phyloP scores from a whole-genome alignment of 2,113 vertebrate genomes.

The Pimephales promelas region DNA sequence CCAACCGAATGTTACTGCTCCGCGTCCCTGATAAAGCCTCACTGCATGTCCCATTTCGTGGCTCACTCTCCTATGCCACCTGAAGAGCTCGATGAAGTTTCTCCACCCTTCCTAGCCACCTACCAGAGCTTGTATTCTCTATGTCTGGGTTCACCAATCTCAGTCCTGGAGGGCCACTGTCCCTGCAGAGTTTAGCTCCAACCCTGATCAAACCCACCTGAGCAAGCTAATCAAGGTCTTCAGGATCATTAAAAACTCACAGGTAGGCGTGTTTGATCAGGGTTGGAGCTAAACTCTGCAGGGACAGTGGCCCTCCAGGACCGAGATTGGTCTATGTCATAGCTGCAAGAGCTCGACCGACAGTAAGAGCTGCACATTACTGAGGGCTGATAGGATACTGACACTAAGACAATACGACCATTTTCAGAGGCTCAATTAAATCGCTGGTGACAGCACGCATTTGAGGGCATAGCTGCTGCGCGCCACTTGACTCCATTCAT shows the following conservation, averaged over 20 bases:
- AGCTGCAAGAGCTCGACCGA: slow-evolving; percentile 59
- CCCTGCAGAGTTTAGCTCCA: too few relatives aligned
- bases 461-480: slow-evolving; percentile 72
- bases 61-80: slow-evolving; percentile 17
- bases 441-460: slow-evolving; percentile 72
- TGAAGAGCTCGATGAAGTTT: background rate
- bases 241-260: too few relatives aligned
- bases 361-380: slow-evolving; percentile 66
- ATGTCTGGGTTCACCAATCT: too few relatives aligned
- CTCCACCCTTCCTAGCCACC: background rate
- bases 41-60: slow-evolving; percentile 10
- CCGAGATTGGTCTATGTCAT: slow-evolving; percentile 45
- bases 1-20: slow-evolving; percentile 56
- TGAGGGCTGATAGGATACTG: slow-evolving; percentile 18
- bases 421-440: slow-evolving; percentile 73
- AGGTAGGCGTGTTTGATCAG: too few relatives aligned
- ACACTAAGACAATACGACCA: slow-evolving; percentile 66
- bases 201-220: too few relatives aligned
- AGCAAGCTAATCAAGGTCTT: too few relatives aligned
- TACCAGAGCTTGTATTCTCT: background rate
- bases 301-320: too few relatives aligned
- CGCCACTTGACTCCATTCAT: slow-evolving; percentile 77
- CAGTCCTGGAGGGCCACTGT: too few relatives aligned
- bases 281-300: too few relatives aligned
- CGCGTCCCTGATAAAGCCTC: slow-evolving; percentile 57